A percentile compares a stretch with the other conserved stretches of the same genome.
Evolutionary conservation across 2,113 vertebrate species (phyloP).

Genomic region (Coptodon rendalli): DNA sequence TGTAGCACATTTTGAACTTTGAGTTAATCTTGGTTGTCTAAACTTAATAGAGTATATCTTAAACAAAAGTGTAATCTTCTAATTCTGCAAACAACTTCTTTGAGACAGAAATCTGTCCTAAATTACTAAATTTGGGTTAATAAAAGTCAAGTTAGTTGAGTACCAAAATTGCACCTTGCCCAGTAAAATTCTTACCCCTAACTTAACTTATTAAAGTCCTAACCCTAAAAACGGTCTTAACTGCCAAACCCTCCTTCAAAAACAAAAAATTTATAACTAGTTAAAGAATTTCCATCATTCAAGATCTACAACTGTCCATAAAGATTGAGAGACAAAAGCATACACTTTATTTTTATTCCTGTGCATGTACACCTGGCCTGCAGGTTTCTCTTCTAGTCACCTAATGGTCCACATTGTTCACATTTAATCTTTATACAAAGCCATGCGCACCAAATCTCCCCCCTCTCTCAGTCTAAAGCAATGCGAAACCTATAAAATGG

Average conservation of each 20-base stretch:
- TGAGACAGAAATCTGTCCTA: background rate
- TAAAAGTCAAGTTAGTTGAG: background rate
- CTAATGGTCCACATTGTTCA: constrained; percentile 9
- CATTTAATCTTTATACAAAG: constrained; percentile 29
- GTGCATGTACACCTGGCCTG: background rate
- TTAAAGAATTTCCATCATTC: background rate
- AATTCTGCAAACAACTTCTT: background rate
- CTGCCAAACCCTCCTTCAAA: background rate
- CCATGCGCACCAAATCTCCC: background rate
- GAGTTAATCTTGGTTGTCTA: background rate
- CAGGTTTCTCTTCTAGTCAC: background rate
- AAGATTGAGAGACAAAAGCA: background rate
- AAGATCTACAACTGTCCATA: background rate
- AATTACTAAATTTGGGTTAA: background rate
- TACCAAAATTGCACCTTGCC: background rate
- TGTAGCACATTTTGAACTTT: background rate
- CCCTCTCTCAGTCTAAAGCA: background rate
- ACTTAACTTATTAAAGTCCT: background rate
- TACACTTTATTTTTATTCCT: background rate
- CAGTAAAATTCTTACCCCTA: background rate
- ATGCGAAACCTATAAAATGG: background rate
- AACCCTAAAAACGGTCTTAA: background rate
- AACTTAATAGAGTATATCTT: background rate
- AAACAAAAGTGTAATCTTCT: background rate
- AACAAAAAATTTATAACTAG: background rate